These are phyloP conservation scores for Eublepharis macularius DNA, from an alignment of 2,113 vertebrate species.

Conservation along the genomic window DNA sequence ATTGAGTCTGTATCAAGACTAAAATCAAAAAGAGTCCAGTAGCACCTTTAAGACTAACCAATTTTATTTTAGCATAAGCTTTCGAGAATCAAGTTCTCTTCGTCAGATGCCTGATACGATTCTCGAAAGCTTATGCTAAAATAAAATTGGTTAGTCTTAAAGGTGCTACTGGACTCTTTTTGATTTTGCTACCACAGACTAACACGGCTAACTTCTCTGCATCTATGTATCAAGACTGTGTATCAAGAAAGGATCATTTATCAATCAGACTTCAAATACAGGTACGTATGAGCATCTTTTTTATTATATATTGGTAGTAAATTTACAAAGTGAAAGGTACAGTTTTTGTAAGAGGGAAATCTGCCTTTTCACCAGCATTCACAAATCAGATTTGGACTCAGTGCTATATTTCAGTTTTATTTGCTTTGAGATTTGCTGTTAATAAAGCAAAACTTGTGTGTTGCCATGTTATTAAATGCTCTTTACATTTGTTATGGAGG, in stretches of 20 bases:
- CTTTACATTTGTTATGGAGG: background rate
- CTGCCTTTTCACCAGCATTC: conserved; percentile 10
- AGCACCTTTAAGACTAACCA: no score
- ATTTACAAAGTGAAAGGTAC: conserved; percentile 31
- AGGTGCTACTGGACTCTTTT: no score
- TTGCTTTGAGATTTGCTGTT: background rate
- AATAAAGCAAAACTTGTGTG: conserved; percentile 6
- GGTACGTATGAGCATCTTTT: background rate
- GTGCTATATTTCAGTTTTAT: conserved; percentile 4
- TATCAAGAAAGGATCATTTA: conserved; percentile 8
- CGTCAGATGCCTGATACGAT: no score
- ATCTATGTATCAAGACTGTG: no score
- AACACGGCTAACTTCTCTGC: no score
- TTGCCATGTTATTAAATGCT: conserved; percentile 18
- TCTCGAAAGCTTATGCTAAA: no score
- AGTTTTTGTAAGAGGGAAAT: conserved; percentile 40
- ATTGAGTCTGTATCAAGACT: background rate
- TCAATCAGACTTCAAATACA: conserved; percentile 12
- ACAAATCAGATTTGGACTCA: conserved; percentile 19
- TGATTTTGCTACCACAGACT: no score
- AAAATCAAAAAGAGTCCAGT: no score
- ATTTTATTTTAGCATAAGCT: no score
- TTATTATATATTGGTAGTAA: background rate
- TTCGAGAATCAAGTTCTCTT: no score
- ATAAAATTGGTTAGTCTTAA: no score